Evolutionary conservation across 2,113 vertebrate species (phyloP).

Genomic region (Dascyllus trimaculatus): DNA sequence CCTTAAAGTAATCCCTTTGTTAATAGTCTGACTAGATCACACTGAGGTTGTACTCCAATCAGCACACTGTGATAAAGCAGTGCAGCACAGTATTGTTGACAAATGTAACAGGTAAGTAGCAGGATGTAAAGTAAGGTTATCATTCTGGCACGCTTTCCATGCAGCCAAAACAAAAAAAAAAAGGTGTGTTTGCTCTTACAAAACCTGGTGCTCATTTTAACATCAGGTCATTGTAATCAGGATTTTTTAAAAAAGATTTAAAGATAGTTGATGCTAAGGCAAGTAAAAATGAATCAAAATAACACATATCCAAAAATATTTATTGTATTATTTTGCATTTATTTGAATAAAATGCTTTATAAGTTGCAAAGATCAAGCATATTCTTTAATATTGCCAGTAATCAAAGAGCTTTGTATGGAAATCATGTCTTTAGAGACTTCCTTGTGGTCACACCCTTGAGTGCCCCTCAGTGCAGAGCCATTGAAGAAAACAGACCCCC

Average conservation of each 20-base stretch:
- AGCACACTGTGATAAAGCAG: neutral
- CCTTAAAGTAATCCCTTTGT: conserved; percentile 30
- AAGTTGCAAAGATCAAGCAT: neutral
- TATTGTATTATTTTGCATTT: neutral
- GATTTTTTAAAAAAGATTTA: neutral
- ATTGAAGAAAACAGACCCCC: neutral
- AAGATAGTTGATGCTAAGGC: neutral
- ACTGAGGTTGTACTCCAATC: conserved; percentile 2
- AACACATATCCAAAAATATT: neutral
- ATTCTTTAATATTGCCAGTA: conserved; percentile 20
- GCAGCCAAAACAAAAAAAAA: too few species aligned
- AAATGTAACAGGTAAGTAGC: conserved; percentile 55
- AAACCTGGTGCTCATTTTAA: neutral
- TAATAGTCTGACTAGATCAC: neutral
- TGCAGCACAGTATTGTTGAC: conserved; percentile 25
- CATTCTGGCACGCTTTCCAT: conserved; percentile 45
- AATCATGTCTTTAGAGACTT: conserved; percentile 37
- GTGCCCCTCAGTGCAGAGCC: neutral
- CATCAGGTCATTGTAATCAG: neutral
- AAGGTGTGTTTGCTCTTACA: too few species aligned
- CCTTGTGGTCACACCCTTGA: conserved; percentile 2
- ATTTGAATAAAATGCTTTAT: neutral
- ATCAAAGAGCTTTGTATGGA: conserved; percentile 57
- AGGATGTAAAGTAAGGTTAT: conserved; percentile 81
- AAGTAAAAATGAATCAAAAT: neutral